phyloP scores from a whole-genome alignment of 2,113 vertebrate genomes.

The Dicerorhinus sumatrensis region DNA sequence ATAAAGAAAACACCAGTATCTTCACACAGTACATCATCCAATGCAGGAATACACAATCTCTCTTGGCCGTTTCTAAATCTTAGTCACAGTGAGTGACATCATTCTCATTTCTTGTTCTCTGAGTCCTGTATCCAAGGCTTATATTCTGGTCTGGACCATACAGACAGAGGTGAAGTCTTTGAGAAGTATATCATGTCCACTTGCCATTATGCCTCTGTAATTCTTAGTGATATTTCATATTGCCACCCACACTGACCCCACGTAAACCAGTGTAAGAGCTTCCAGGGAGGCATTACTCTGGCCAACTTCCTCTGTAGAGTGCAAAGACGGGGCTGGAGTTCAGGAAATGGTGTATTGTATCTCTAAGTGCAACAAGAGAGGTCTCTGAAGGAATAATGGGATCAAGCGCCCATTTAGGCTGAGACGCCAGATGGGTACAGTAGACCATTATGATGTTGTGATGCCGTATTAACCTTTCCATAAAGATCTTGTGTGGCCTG shows the following conservation, averaged over 20 bases:
- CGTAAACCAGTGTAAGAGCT: not conserved
- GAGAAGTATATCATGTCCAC: not conserved
- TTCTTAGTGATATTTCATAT: not conserved
- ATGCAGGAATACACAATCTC: not conserved
- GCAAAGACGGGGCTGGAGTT: not conserved
- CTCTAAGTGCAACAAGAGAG: not conserved
- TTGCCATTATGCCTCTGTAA: not conserved
- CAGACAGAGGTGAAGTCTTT: not conserved
- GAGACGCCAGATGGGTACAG: not conserved
- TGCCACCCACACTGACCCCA: not conserved
- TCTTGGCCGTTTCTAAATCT: slow-evolving; percentile 2
- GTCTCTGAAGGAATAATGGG: not conserved
- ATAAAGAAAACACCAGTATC: not conserved
- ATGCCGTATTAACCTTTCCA: not conserved
- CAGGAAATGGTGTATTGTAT: not conserved
- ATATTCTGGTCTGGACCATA: not conserved
- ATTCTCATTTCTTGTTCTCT: not conserved
- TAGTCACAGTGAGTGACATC: not conserved
- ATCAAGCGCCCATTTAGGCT: not conserved
- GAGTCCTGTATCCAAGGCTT: not conserved
- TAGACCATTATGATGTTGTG: not conserved
- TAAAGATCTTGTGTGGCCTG: not conserved
- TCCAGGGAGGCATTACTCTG: not conserved
- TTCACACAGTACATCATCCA: not conserved
- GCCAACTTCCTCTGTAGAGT: not conserved